Percentiles rank a stretch among this genome's conserved stretches.
phyloP scores from a whole-genome alignment of 2,113 vertebrate species.

The Lasiurus cinereus region DNA sequence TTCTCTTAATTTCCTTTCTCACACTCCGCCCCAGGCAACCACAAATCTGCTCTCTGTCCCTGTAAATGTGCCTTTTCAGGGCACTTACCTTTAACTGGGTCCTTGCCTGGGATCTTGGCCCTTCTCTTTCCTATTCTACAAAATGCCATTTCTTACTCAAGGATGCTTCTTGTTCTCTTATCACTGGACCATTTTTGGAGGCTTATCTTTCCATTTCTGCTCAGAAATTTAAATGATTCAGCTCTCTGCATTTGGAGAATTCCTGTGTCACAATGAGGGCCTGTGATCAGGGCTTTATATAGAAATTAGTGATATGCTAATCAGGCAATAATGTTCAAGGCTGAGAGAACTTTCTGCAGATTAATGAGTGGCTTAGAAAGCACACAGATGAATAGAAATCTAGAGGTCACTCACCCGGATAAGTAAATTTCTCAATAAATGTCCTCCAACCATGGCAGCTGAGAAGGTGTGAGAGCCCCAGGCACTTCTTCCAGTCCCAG shows the following conservation, averaged over 20 bases:
- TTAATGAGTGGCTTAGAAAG: slow-evolving; percentile 65
- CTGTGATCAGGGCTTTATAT: slow-evolving; percentile 55
- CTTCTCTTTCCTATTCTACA: slow-evolving; percentile 8
- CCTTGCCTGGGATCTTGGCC: not conserved
- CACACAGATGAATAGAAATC: not conserved
- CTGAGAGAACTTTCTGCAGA: slow-evolving; percentile 22
- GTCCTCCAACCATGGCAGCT: not conserved
- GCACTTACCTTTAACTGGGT: not conserved
- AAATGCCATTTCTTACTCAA: slow-evolving; percentile 32
- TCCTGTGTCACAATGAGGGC: not conserved
- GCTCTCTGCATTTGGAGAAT: slow-evolving; percentile 1
- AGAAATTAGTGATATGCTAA: slow-evolving; percentile 78
- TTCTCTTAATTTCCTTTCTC: not conserved
- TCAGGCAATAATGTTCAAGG: slow-evolving; percentile 58
- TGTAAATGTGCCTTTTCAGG: not conserved
- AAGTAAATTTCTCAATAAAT: slow-evolving; percentile 20
- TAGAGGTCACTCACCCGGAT: not conserved
- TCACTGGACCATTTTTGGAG: not conserved
- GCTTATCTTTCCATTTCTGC: not conserved
- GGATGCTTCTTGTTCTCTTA: not conserved
- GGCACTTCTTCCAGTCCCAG: not conserved
- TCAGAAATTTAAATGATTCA: slow-evolving; percentile 40
- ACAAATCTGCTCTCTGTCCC: not conserved
- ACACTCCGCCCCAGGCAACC: not conserved
- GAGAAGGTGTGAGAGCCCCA: not conserved